Evolutionary conservation across 2,113 vertebrate genomes (phyloP).

Genomic region (Vidua macroura): DNA sequence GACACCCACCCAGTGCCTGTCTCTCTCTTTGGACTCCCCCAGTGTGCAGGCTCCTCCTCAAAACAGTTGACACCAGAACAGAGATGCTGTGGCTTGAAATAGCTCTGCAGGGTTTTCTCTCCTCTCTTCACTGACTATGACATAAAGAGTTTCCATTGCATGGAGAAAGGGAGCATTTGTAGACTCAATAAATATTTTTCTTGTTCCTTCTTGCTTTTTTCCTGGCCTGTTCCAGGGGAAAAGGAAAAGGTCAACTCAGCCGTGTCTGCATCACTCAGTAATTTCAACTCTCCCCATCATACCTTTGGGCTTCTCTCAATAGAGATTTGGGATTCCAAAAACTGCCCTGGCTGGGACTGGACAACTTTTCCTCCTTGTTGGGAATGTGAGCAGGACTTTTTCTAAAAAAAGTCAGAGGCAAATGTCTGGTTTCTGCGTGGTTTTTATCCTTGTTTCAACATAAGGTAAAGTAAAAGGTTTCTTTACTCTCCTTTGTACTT

Average conservation of each 20-base stretch:
- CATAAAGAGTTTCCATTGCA: not conserved
- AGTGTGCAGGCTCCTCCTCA: not conserved
- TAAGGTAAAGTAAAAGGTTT: not conserved
- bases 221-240: not conserved
- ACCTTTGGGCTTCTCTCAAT: not conserved
- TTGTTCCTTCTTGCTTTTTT: not conserved
- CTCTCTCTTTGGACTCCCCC: not conserved
- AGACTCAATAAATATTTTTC: not conserved
- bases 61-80: not conserved
- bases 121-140: not conserved
- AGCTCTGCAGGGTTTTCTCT: not conserved
- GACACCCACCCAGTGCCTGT: fast-evolving
- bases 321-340: not conserved
- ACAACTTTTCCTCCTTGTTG: not conserved
- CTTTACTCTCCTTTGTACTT: fast-evolving
- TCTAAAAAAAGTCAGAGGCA: not conserved
- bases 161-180: not conserved
- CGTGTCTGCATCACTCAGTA: not conserved
- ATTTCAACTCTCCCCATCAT: not conserved
- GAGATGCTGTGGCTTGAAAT: not conserved
- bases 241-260: not conserved
- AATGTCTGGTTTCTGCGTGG: not conserved
- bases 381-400: not conserved
- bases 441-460: not conserved
- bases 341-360: not conserved